Conservation (phyloP, 2,113 vertebrate genomes). For the Phycodurus eques region DNA sequence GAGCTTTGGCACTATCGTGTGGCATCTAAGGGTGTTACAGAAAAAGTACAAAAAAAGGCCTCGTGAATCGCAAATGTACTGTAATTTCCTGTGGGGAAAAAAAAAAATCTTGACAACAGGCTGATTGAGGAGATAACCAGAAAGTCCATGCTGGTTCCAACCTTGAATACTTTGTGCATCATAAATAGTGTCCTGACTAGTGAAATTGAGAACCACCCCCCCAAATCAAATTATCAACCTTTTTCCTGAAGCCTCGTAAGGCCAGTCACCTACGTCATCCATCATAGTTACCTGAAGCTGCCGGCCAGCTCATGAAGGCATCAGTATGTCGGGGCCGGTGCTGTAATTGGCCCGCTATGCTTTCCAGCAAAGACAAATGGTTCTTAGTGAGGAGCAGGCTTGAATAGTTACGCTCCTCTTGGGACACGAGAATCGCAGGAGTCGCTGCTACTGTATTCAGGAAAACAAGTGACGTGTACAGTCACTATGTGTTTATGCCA, state of each 20-base stretch:
- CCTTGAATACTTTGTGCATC: not conserved
- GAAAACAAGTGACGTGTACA: conserved; percentile 11
- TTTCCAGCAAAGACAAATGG: conserved; percentile 22
- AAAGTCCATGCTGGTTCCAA: not conserved
- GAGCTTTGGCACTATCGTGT: not conserved
- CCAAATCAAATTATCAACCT: conserved; percentile 15
- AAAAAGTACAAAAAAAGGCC: not conserved
- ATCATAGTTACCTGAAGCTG: conserved; percentile 21
- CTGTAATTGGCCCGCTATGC: conserved; percentile 41
- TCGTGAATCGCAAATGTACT: not conserved
- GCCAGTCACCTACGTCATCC: conserved; percentile 5
- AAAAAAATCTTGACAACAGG: not conserved
- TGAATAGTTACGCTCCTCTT: not conserved
- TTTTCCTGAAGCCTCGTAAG: not conserved
- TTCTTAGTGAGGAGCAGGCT: conserved; percentile 8
- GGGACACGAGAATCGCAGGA: not conserved
- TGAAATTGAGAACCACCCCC: conserved; percentile 5
- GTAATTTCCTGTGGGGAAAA: too few species aligned
- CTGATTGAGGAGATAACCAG: not conserved
- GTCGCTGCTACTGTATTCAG: not conserved
- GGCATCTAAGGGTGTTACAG: not conserved
- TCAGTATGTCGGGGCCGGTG: conserved; percentile 19
- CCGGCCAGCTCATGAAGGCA: conserved; percentile 24
- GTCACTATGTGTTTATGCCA: not conserved
- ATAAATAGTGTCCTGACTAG: not conserved